Evolutionary conservation across 37 sponge, comb jelly and placozoan species (phyloP).

Genomic region (Petrosia ficiformis): DNA sequence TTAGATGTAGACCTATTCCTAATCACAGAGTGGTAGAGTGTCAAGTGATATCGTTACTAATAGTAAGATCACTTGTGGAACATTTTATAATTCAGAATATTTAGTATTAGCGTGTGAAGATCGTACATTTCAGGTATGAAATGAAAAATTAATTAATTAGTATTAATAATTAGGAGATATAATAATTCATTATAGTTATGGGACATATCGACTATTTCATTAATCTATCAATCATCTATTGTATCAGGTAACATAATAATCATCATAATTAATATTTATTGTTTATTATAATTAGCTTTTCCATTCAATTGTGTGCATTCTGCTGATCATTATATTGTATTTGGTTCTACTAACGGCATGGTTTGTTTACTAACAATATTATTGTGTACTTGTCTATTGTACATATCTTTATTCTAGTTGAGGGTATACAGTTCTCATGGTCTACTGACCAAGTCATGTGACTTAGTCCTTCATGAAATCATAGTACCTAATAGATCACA

Average conservation of each 20-base stretch:
- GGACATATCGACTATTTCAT: too few species aligned
- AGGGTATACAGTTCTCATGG: too few species aligned
- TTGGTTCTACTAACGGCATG: conserved; percentile 69
- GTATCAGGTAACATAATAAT: too few species aligned
- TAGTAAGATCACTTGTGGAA: conserved; percentile 38
- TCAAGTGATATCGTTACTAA: too few species aligned
- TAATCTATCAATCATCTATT: too few species aligned
- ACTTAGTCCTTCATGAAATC: too few species aligned
- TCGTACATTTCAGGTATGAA: conserved; percentile 76
- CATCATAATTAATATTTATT: too few species aligned
- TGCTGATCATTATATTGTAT: conserved; percentile 6
- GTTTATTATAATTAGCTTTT: not conserved
- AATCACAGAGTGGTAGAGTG: too few species aligned
- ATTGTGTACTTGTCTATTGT: not conserved
- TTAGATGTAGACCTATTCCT: too few species aligned
- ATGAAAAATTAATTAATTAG: not conserved
- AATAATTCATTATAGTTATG: conserved; percentile 56
- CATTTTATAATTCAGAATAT: not conserved
- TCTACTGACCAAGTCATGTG: too few species aligned
- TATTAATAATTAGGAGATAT: conserved; percentile 40
- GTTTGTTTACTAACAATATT: conserved; percentile 6
- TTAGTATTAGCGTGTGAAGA: conserved; percentile 73
- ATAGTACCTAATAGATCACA: too few species aligned
- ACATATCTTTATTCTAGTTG: not conserved
- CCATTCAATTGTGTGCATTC: not conserved